phyloP scores from a whole-genome alignment of 1,140 invertebrate species.

The Macrobrachium rosenbergii region DNA sequence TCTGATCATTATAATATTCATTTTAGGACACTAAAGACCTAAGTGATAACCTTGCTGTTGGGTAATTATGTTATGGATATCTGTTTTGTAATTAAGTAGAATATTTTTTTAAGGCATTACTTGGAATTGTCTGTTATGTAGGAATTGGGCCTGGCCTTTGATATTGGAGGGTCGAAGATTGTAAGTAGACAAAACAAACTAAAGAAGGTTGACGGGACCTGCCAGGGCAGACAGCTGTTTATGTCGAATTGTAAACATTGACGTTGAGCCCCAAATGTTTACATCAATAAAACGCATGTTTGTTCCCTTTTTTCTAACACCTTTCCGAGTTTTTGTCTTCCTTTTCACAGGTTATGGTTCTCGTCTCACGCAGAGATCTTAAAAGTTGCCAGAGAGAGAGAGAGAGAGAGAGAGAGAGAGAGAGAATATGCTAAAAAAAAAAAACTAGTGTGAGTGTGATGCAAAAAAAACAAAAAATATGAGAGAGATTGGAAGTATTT shows the following conservation, averaged over 20 bases:
- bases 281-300: slow-evolving; percentile 58
- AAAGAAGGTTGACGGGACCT: slow-evolving; percentile 52
- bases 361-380: background rate
- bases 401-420: background rate
- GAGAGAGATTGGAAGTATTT: background rate
- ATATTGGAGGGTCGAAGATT: background rate
- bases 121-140: background rate
- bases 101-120: too few species aligned
- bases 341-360: slow-evolving; percentile 27
- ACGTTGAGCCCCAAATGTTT: slow-evolving; percentile 54
- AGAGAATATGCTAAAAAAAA: background rate
- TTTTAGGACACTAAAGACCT: too few species aligned
- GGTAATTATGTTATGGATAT: too few species aligned
- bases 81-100: too few species aligned
- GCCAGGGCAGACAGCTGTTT: slow-evolving; percentile 53
- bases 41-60: too few species aligned
- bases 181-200: slow-evolving; percentile 59
- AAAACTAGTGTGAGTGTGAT: background rate
- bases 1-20: too few species aligned
- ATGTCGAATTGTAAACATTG: slow-evolving; percentile 53
- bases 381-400: background rate
- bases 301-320: slow-evolving; percentile 37
- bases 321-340: slow-evolving; percentile 23
- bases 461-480: background rate
- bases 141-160: background rate